Evolutionary conservation across 2,888 invertebrate genomes (phyloP), one percentile per base, ranked within the genome.

Genomic region (Mesopsocus fuscifrons): DNA sequence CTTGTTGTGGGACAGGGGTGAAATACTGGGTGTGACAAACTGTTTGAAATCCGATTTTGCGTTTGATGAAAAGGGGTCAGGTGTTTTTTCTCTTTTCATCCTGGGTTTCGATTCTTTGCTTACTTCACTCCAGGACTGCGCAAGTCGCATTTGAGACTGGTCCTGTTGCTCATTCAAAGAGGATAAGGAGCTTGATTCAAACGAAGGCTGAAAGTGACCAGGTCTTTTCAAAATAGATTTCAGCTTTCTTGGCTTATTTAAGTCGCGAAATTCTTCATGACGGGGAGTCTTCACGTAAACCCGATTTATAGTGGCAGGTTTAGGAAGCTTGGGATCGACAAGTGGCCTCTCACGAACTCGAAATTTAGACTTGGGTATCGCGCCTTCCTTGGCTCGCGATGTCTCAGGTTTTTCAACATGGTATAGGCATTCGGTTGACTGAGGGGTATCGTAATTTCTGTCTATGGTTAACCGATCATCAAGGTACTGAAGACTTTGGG

Each of bases 191-290:
- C n/a, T 13, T 3, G 38, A 15, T 20, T 38, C 38, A 17, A 38
- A 38, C 3, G 18, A 20, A 6, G 38, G 16, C 20, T 18, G 3
- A 38, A 38, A 38, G 11, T 38, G n/a, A 4, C 20, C 16, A 38
- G 38, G 38, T 38, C 21, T 15, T 20, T 38, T 38, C 17, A 38
- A 21, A 20, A 38, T 38, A 9, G 38, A 38, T 20, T 38, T 38
- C 11, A 38, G 11, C 20, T 38, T 38, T 38, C 21, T 15, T 6
- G 38, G 38, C 11, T 38, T 21, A 5, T 18, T 21, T 6, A 38
- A 18, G 20, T 38, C 20, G 15, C 21, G 17, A 6, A 38, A 20
- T 38, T 38, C 18, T 20, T 6, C 21, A 13, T 38, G 13, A 17
- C 20, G 21, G n/a, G 38, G 38, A 3, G 38, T 38, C 3, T 21